Percentiles rank a stretch among this genome's conserved stretches.
These are phyloP conservation scores for Campoplex capitator DNA, from an alignment of 2,888 invertebrate species.

Conservation along the genomic window DNA sequence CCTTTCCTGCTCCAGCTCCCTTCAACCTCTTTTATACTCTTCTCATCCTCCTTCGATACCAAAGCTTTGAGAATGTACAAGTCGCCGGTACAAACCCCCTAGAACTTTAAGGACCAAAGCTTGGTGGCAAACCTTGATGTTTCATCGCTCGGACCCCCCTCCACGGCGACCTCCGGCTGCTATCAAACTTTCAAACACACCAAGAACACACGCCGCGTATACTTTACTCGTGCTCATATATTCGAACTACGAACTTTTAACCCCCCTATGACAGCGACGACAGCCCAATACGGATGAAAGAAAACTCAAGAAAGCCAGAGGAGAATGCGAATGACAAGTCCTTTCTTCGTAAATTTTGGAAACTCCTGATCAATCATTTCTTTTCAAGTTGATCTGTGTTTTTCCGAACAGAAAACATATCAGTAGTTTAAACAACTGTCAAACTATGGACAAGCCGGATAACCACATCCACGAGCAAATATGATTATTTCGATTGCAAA, in stretches of 20 bases:
- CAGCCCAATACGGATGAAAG: neutral
- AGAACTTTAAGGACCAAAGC: slow-evolving; percentile 36
- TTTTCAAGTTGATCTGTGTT: too few species aligned
- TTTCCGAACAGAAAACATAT: neutral
- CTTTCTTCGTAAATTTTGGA: neutral
- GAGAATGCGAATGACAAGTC: neutral
- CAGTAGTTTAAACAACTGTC: neutral
- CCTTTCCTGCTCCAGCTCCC: slow-evolving; percentile 6
- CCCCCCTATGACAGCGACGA: neutral
- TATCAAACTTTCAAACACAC: slow-evolving; percentile 15
- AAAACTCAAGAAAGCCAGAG: neutral
- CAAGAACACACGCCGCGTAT: slow-evolving; percentile 14
- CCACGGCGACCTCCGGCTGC: neutral
- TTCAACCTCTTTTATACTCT: slow-evolving; percentile 7
- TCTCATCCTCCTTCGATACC: neutral
- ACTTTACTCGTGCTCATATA: neutral
- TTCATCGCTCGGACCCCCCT: slow-evolving; percentile 12
- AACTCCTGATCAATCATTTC: neutral
- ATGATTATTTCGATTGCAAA: neutral
- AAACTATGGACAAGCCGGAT: neutral
- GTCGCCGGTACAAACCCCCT: slow-evolving; percentile 55
- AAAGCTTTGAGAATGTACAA: slow-evolving; percentile 26
- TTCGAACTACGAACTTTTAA: neutral
- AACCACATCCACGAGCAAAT: neutral
- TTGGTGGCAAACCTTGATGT: slow-evolving; percentile 20